Percentiles rank a stretch among this genome's conserved stretches.
These are phyloP conservation scores for Helicoverpa armigera DNA, from an alignment of 1,140 invertebrate species.

Conservation along the genomic window DNA sequence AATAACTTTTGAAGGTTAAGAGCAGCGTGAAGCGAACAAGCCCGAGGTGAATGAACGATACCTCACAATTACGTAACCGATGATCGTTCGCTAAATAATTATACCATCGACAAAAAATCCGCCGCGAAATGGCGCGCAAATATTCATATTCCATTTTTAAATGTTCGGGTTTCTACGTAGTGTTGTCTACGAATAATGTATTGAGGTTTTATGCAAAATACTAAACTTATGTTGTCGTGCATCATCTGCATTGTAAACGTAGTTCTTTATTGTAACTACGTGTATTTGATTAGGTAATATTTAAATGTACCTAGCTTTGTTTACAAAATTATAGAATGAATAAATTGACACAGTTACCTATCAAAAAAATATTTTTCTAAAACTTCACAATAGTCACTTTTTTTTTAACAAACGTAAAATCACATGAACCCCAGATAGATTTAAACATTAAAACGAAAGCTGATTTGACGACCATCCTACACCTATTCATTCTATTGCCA, in stretches of 20 bases:
- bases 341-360: too few relatives aligned
- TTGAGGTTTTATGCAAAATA: constrained; percentile 19
- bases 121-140: constrained; percentile 38
- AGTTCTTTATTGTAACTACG: neutral
- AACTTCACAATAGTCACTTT: neutral
- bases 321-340: too few relatives aligned
- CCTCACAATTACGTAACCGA: constrained; percentile 42
- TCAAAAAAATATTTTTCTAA: too few relatives aligned
- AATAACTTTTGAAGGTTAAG: constrained; percentile 42
- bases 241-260: constrained; percentile 9
- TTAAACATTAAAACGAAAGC: neutral
- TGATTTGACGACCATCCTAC: constrained; percentile 24
- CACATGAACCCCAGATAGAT: neutral
- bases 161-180: constrained; percentile 32
- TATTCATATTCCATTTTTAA: constrained; percentile 42
- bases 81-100: constrained; percentile 42
- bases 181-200: constrained; percentile 22
- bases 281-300: too few relatives aligned
- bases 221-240: constrained; percentile 28
- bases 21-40: constrained; percentile 1
- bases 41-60: constrained; percentile 40
- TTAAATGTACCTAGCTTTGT: too few relatives aligned
- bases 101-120: constrained; percentile 38
- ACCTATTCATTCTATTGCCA: constrained; percentile 23
- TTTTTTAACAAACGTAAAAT: neutral